Percentiles rank a stretch among this genome's conserved stretches.
Conservation (phyloP, 2,797 vertebrate species). For the Mus spretus region DNA sequence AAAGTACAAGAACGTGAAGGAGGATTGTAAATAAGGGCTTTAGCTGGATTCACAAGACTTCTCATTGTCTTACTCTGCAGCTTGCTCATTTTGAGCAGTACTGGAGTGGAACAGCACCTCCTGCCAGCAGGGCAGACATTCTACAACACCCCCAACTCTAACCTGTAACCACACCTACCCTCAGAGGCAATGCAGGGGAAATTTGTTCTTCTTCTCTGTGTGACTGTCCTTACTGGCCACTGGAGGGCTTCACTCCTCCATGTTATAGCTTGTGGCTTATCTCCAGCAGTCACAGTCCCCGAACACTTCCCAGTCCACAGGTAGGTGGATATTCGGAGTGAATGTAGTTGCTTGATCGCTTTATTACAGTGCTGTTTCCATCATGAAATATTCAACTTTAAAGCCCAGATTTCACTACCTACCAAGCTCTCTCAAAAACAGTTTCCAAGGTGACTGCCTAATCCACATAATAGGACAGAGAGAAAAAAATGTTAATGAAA, state of each 20-base stretch:
- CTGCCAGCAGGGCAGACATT: too few relatives aligned
- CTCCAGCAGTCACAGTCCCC: not conserved
- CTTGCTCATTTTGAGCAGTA: not conserved
- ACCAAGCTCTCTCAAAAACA: conserved; percentile 21
- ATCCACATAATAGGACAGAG: not conserved
- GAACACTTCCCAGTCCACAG: not conserved
- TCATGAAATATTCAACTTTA: not conserved
- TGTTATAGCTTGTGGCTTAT: not conserved
- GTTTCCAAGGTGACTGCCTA: conserved; percentile 33
- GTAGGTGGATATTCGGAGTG: not conserved
- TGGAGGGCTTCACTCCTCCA: not conserved
- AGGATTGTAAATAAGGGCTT: not conserved
- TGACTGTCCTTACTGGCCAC: not conserved
- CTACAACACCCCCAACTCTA: too few relatives aligned
- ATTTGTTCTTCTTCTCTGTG: not conserved
- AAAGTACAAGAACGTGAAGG: conserved; percentile 15
- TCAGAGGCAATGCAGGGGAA: not conserved
- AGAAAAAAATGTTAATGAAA: conserved; percentile 6
- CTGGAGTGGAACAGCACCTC: not conserved
- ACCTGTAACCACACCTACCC: not conserved
- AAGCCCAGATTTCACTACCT: not conserved
- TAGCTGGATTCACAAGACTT: not conserved
- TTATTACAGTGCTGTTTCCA: not conserved
- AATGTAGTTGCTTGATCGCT: not conserved
- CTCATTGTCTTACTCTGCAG: not conserved